phyloP scores from a whole-genome alignment of 2,888 invertebrate genomes.

The Aproaerema taeniolella region DNA sequence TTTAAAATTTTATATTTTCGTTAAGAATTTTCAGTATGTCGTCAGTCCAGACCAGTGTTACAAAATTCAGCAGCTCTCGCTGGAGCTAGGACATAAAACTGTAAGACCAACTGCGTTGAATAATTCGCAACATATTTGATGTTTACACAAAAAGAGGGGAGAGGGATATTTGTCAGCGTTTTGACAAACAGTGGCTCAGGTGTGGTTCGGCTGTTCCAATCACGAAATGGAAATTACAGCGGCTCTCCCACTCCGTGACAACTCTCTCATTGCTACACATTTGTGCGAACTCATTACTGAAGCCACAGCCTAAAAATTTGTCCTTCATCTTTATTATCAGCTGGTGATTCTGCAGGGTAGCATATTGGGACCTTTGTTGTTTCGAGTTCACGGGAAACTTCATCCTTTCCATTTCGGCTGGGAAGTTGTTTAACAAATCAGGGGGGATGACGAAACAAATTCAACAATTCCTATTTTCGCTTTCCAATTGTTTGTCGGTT shows the following conservation, averaged over 20 bases:
- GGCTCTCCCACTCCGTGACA: slow-evolving; percentile 30
- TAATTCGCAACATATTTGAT: slow-evolving; percentile 40
- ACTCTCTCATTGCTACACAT: slow-evolving; percentile 31
- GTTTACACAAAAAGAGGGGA: slow-evolving; percentile 32
- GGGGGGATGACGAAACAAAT: slow-evolving; percentile 39
- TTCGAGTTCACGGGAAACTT: slow-evolving; percentile 22
- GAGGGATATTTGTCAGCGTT: slow-evolving; percentile 29
- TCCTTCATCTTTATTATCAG: not conserved
- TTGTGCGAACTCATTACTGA: slow-evolving; percentile 32
- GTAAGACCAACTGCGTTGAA: slow-evolving; percentile 16
- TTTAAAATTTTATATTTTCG: no score
- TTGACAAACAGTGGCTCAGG: slow-evolving; percentile 43
- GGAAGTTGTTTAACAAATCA: slow-evolving; percentile 37
- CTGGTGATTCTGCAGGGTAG: not conserved
- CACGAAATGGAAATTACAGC: slow-evolving; percentile 47
- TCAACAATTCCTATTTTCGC: slow-evolving; percentile 40
- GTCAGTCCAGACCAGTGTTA: slow-evolving; percentile 6
- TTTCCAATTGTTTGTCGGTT: slow-evolving; percentile 37
- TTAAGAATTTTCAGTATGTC: no score
- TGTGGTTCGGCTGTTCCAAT: slow-evolving; percentile 39
- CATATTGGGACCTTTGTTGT: slow-evolving; percentile 4
- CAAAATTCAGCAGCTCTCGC: slow-evolving; percentile 17
- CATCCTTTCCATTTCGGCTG: slow-evolving; percentile 25
- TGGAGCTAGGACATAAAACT: slow-evolving; percentile 12
- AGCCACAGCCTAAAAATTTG: slow-evolving; percentile 18